phyloP scores from a whole-genome alignment of 35 echinoderm and acorn worm genomes.

The Ophiothrix spiculata region DNA sequence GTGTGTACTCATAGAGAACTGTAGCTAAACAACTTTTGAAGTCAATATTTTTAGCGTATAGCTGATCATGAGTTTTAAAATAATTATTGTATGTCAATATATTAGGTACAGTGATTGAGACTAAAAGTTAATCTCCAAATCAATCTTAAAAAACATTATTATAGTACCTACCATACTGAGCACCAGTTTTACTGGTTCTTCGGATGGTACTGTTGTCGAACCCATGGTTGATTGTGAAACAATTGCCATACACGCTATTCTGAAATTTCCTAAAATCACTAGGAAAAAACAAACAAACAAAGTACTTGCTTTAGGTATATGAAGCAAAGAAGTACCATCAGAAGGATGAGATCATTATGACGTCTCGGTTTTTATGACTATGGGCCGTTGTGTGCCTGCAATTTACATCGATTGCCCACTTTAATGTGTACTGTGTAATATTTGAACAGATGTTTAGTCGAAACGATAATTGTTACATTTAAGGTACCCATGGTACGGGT shows the following conservation, averaged over 20 bases:
- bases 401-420: not conserved
- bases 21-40: too few species aligned
- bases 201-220: not conserved
- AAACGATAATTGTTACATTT: not conserved
- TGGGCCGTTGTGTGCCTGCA: not conserved
- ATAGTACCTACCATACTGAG: slow-evolving; percentile 53
- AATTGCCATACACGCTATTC: slow-evolving; percentile 87
- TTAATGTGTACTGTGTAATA: not conserved
- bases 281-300: not conserved
- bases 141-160: too few species aligned
- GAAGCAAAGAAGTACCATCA: not conserved
- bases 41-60: too few species aligned
- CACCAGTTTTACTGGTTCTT: slow-evolving; percentile 29
- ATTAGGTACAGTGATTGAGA: too few species aligned
- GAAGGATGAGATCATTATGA: not conserved
- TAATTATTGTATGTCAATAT: too few species aligned
- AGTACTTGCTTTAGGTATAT: not conserved
- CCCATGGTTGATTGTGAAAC: slow-evolving; percentile 85
- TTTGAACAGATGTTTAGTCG: not conserved
- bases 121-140: too few species aligned
- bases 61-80: too few species aligned
- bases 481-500: too few species aligned
- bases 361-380: not conserved
- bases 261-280: slow-evolving; percentile 81
- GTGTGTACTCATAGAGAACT: too few species aligned